Evolutionary conservation across 2,888 invertebrate species (phyloP).

Genomic region (Himalopsyche tibetana): DNA sequence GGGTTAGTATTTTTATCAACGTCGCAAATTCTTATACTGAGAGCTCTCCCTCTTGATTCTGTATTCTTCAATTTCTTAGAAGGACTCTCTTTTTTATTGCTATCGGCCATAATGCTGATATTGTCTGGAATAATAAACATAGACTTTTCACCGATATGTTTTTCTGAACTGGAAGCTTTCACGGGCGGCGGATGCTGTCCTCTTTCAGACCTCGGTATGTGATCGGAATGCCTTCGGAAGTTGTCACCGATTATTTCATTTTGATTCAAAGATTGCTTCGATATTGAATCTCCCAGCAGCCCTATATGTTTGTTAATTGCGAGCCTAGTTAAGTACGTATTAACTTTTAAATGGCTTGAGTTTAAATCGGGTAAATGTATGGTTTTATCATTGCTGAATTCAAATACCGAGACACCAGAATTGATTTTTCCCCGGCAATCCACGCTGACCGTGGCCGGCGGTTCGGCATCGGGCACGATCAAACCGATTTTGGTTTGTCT

Average conservation of each 20-base stretch:
- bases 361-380: conserved; percentile 64
- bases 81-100: conserved; percentile 58
- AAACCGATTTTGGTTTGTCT: conserved; percentile 56
- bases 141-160: conserved; percentile 62
- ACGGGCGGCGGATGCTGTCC: conserved; percentile 54
- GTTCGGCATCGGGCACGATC: conserved; percentile 57
- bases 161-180: conserved; percentile 65
- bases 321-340: conserved; percentile 71
- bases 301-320: conserved; percentile 73
- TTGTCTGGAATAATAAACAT: conserved; percentile 41
- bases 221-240: conserved; percentile 64
- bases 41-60: conserved; percentile 67
- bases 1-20: conserved; percentile 60
- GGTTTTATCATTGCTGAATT: conserved; percentile 61
- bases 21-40: conserved; percentile 72
- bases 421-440: conserved; percentile 64
- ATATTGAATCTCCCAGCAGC: conserved; percentile 68
- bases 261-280: conserved; percentile 60
- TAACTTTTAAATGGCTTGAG: conserved; percentile 72
- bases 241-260: conserved; percentile 63
- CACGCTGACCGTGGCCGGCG: conserved; percentile 60
- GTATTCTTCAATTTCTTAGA: conserved; percentile 55
- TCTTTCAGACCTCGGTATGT: conserved; percentile 62
- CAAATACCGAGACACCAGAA: conserved; percentile 57
- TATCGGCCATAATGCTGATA: conserved; percentile 47